Evolutionary conservation across 2,888 invertebrate species (phyloP), one percentile per base, ranked within the genome.

Genomic region (Torymus auratus): DNA sequence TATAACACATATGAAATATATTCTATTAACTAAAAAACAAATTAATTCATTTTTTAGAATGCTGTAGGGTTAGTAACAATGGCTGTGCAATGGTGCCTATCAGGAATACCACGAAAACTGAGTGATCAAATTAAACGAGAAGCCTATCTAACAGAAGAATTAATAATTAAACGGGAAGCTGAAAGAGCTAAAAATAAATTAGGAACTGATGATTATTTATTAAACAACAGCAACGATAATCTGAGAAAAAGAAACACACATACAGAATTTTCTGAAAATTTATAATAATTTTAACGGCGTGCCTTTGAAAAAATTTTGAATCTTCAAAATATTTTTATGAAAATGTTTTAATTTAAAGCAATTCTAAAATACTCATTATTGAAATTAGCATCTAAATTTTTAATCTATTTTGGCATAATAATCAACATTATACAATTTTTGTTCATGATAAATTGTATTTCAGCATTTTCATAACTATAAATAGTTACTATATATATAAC

Each of bases 51-150:
- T 74, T 84, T 85, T n/a, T 89, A 96, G 94, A 96, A 96, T 90
- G 90, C 96, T 14, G 95, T 96, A 53, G 93, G 94, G 61, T 91
- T 95, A 78, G 91, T 95, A 70, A 95, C 96, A 83, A 94, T 94
- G 85, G 90, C 94, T 11, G 93, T 96, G 3, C 94, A 95, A 77
- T 96, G 95, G 94, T 91, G 95, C 20, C 95, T 96, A 84, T 96
- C 96, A 0, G 96, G 96, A 88, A 92, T 95, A 60, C 95, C 96
- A 0, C 92, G 93, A 55, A 93, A 94, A 87, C 91, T 97, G 74
- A 92, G 93, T 75, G 94, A 95, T 85, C 93, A 94, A 86, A 95
- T 96, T 52, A 94, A 95, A 83, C 92, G 94, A 28, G 96, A 96
- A 88, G 94, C 94, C 13, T 95, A 94, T 88, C 92, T 94, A 83